Conservation (phyloP, 1,140 invertebrate genomes). For the Melipona quadrifasciata region DNA sequence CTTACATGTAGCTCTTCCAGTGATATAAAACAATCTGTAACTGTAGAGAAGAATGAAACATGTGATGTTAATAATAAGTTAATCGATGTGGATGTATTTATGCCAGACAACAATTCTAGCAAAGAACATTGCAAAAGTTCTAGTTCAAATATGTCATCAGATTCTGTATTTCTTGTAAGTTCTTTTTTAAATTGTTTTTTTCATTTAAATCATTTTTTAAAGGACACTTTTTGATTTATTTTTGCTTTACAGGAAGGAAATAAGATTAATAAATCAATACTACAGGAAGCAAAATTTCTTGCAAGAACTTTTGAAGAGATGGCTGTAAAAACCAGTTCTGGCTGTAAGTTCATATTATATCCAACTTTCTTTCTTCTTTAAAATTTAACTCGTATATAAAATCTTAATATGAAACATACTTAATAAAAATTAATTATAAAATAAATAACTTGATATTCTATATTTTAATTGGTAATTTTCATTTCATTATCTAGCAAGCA, state of each 20-base stretch:
- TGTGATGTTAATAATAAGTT: constrained; percentile 58
- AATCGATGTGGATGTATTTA: constrained; percentile 66
- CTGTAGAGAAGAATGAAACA: constrained; percentile 21
- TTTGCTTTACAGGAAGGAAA: constrained; percentile 38
- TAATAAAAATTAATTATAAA: background rate
- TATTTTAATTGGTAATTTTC: background rate
- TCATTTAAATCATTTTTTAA: background rate
- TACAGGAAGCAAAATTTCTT: constrained; percentile 67
- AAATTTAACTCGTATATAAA: background rate
- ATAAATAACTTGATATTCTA: too few species aligned
- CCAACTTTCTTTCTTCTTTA: constrained; percentile 6
- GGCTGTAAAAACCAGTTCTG: constrained; percentile 56
- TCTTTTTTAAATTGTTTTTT: background rate
- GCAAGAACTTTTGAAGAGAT: constrained; percentile 72
- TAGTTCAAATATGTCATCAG: constrained; percentile 57
- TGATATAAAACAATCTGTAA: constrained; percentile 5
- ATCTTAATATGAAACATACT: background rate
- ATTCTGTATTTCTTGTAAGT: constrained; percentile 74
- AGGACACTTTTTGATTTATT: background rate
- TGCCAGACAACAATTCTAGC: constrained; percentile 33
- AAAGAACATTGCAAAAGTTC: constrained; percentile 33
- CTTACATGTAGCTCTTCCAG: background rate
- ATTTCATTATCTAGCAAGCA: constrained; percentile 48
- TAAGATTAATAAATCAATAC: constrained; percentile 63
- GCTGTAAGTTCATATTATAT: constrained; percentile 55